phyloP scores from a whole-genome alignment of 2,113 vertebrate genomes.

The Brachypodius melanocephalos region DNA sequence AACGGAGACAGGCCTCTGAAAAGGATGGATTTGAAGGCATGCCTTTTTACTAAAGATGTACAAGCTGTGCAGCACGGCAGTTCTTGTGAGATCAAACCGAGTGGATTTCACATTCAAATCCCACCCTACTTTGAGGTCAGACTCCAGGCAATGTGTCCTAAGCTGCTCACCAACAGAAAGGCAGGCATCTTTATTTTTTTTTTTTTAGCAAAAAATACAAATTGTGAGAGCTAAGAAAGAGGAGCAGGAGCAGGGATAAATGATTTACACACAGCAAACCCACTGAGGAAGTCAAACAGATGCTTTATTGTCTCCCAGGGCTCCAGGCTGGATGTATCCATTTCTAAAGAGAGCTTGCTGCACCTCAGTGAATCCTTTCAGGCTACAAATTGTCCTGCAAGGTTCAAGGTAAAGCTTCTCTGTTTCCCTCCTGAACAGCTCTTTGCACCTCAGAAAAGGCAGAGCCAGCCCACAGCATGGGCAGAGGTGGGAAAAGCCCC shows the following conservation, averaged over 20 bases:
- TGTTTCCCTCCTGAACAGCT: not conserved
- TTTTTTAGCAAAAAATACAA: not conserved
- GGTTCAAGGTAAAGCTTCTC: not conserved
- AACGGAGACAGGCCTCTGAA: conserved; percentile 57
- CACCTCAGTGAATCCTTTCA: not conserved
- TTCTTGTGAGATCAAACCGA: conserved; percentile 25
- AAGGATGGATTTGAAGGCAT: conserved; percentile 64
- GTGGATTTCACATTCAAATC: conserved; percentile 51
- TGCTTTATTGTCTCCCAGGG: conserved; percentile 2
- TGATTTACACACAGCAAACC: conserved; percentile 11
- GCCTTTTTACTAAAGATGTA: conserved; percentile 50
- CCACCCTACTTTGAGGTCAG: conserved; percentile 51
- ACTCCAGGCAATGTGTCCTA: conserved; percentile 38
- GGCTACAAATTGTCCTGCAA: not conserved
- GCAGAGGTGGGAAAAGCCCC: not conserved
- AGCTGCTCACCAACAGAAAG: not conserved
- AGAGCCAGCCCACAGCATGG: not conserved
- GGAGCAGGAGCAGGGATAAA: not conserved
- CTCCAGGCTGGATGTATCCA: not conserved
- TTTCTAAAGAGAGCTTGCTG: not conserved
- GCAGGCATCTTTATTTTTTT: not conserved
- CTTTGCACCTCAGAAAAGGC: not conserved
- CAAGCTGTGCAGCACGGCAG: not conserved
- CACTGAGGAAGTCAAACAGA: not conserved
- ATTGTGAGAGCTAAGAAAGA: not conserved